Conservation (phyloP, 2,113 vertebrate species). For the Phalacrocorax pelagicus region DNA sequence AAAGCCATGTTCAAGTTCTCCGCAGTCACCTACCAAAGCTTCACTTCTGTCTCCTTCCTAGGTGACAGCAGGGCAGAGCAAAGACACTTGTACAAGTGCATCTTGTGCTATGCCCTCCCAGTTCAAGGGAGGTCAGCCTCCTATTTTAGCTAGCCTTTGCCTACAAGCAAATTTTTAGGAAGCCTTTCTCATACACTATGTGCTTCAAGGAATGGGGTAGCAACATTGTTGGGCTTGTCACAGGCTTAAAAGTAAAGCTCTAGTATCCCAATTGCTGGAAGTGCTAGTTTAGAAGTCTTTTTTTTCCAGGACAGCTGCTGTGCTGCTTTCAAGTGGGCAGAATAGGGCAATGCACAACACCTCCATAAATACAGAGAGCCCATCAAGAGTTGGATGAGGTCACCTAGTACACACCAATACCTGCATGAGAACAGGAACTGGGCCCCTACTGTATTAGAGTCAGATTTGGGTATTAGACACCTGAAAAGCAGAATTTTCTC, state of each 20-base stretch:
- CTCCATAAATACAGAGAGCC: not conserved
- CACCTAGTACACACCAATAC: not conserved
- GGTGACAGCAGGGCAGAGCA: not conserved
- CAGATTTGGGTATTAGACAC: not conserved
- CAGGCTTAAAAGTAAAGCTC: not conserved
- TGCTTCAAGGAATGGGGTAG: not conserved
- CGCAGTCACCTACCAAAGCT: not conserved
- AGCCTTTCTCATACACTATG: fast-evolving
- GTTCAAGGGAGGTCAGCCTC: not conserved
- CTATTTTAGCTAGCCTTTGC: not conserved
- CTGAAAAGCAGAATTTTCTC: not conserved
- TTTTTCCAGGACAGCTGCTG: not conserved
- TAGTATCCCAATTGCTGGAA: not conserved
- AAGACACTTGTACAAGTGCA: not conserved
- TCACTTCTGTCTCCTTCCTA: not conserved
- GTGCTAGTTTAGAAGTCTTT: not conserved
- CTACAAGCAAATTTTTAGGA: not conserved
- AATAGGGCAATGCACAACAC: not conserved
- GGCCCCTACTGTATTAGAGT: not conserved
- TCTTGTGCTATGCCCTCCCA: not conserved
- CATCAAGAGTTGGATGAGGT: not conserved
- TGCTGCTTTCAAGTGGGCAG: not conserved
- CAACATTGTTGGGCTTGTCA: not conserved
- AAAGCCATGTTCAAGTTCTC: not conserved
- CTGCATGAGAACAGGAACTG: not conserved